phyloP scores from a whole-genome alignment of 35 echinoderm and acorn worm species.

The Lytechinus pictus region DNA sequence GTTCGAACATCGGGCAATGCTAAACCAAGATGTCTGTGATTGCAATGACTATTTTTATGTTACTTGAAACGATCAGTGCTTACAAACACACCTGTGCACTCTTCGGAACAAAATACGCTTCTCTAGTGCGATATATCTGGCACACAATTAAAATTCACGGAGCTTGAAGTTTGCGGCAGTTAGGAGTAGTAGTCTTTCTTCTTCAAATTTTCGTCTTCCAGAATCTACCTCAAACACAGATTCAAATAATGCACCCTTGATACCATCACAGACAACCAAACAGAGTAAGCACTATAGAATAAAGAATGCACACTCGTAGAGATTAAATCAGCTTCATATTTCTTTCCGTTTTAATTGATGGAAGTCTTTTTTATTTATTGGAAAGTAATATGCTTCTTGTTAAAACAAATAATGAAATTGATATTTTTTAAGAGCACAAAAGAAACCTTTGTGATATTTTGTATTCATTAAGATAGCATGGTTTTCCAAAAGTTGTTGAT shows the following conservation, averaged over 20 bases:
- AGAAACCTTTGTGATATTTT: background rate
- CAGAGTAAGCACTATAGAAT: conserved; percentile 12
- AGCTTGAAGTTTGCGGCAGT: background rate
- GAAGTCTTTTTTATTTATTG: background rate
- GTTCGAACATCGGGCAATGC: background rate
- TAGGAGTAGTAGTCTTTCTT: conserved; percentile 12
- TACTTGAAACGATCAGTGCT: background rate
- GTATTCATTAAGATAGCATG: background rate
- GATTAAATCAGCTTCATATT: background rate
- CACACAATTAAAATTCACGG: background rate
- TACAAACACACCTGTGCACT: background rate
- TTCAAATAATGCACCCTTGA: conserved; percentile 12
- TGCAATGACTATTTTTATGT: background rate
- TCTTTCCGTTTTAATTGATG: background rate
- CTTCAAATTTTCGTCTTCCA: background rate
- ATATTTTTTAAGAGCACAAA: background rate
- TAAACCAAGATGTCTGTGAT: background rate
- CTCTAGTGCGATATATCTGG: background rate
- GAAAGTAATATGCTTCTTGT: background rate
- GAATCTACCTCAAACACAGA: conserved; percentile 11
- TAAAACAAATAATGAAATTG: background rate
- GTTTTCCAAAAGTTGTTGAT: background rate
- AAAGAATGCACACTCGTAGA: background rate
- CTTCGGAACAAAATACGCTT: background rate
- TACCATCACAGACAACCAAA: background rate